Conservation (phyloP, 2,888 invertebrate species). For the Melipona beecheii region DNA sequence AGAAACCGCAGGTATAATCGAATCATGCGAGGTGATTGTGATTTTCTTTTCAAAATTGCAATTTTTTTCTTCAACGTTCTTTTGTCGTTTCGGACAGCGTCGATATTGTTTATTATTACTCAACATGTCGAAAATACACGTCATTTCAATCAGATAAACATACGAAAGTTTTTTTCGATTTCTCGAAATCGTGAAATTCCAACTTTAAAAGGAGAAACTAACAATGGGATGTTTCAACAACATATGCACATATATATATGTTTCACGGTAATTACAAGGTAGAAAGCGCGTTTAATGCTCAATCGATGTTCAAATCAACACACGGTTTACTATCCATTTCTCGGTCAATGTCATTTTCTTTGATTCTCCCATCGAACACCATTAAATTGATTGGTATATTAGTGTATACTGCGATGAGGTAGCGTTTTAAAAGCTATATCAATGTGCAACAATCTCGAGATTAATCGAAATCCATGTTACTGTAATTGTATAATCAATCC, state of each 20-base stretch:
- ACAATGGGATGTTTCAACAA: slow-evolving; percentile 1
- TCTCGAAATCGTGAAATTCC: slow-evolving; percentile 7
- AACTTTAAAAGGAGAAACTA: slow-evolving; percentile 8
- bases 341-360: slow-evolving; percentile 50
- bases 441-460: background rate
- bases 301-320: slow-evolving; percentile 29
- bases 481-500: slow-evolving; percentile 4
- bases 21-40: background rate
- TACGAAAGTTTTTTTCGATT: background rate
- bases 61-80: background rate
- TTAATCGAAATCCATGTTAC: slow-evolving; percentile 24
- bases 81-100: background rate
- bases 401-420: background rate
- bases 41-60: background rate
- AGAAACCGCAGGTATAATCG: background rate
- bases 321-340: slow-evolving; percentile 28
- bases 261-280: slow-evolving; percentile 23
- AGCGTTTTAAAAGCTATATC: background rate
- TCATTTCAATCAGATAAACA: background rate
- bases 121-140: background rate
- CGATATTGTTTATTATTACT: background rate
- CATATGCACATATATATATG: too few relatives aligned
- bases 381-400: slow-evolving; percentile 34
- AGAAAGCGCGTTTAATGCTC: slow-evolving; percentile 15
- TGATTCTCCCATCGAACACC: background rate